These are phyloP conservation scores for Corythoichthys intestinalis DNA, from an alignment of 2,113 vertebrate genomes.

Conservation along the genomic window DNA sequence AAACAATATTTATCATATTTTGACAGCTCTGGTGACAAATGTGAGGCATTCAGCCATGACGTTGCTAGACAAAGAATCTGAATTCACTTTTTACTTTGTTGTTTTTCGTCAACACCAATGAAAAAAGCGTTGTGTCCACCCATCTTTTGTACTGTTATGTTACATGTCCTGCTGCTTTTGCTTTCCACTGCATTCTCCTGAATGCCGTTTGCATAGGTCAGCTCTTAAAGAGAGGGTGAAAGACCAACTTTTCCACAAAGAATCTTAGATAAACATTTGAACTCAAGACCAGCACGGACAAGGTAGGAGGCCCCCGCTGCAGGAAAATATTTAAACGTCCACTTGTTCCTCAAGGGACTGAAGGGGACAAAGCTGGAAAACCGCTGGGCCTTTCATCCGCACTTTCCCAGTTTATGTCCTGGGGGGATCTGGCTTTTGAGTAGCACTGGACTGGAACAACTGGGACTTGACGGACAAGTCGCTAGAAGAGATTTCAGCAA, in stretches of 20 bases:
- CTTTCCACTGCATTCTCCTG: constrained; percentile 27
- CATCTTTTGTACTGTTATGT: background rate
- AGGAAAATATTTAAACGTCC: constrained; percentile 41
- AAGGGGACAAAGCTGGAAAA: constrained; percentile 37
- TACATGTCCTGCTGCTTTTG: constrained; percentile 32
- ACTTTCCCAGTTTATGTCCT: constrained; percentile 35
- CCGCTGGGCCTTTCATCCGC: constrained; percentile 42
- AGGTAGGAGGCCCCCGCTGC: constrained; percentile 21
- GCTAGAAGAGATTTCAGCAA: constrained; percentile 17
- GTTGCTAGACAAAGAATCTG: constrained; percentile 13
- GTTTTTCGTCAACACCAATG: background rate
- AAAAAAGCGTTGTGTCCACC: background rate
- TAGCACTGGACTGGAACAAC: constrained; percentile 42
- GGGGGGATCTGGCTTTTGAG: constrained; percentile 42
- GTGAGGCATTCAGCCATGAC: constrained; percentile 10
- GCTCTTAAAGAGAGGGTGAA: constrained; percentile 26
- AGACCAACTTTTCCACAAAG: constrained; percentile 42
- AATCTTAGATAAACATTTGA: constrained; percentile 44
- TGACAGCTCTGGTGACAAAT: constrained; percentile 40
- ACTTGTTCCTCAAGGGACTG: constrained; percentile 37
- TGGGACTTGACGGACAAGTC: constrained; percentile 21
- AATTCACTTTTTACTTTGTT: background rate
- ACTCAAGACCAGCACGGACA: constrained; percentile 25
- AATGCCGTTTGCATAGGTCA: constrained; percentile 26
- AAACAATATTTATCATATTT: constrained; percentile 55